Base-by-base conservation (phyloP, 1,140 invertebrate genomes). In the Lordiphosa collinella region DNA sequence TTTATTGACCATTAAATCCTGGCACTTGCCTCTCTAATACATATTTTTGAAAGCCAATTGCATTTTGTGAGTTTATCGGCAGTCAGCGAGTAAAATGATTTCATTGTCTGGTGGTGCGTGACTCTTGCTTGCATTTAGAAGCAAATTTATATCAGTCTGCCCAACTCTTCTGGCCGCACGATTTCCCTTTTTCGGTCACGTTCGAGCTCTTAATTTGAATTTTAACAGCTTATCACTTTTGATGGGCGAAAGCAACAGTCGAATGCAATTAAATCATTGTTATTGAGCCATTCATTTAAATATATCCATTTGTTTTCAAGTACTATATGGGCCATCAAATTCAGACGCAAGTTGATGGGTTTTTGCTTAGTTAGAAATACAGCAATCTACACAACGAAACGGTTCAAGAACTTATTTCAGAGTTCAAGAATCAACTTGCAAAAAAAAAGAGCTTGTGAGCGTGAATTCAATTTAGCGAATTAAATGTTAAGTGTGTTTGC, bases 1-100 rank as follows among this genome's bases (percentile, higher is more conserved):
- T 80, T 80, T 80, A 80, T 80, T 80, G 78, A 59, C 66, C 67
- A 80, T 84, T 82, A 80, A 78, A 59, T 61, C 49, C 61, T 41
- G 60, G 62, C 66, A 68, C 71, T 80, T 60, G 48, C 54, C 67
- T 68, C 61, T 80, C 66, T 80, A 76, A 80, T 72, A 82, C 34
- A 14, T 50, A 37, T 16, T 37, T 50, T 63, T 76, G 76, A 35
- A 60, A 61, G 57, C 50, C 62, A 76, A 62, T 76, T 82, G 76
- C 75, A 82, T 82, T 80, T 71, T 63, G 6, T 38, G 18, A 18
- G 25, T 68, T 68, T 67, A 68, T 60, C 64, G 63, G 52, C 54
- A 47, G 2, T 48, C 46, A 22, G n/a, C 16, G n/a, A 25, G 16
- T 32, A 46, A 66, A 68, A 68, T 68, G 48, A 68, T 68, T 68